These are phyloP conservation scores for Drosophila sp. DNA, from an alignment of 1,140 invertebrate genomes.

Conservation along the genomic window DNA sequence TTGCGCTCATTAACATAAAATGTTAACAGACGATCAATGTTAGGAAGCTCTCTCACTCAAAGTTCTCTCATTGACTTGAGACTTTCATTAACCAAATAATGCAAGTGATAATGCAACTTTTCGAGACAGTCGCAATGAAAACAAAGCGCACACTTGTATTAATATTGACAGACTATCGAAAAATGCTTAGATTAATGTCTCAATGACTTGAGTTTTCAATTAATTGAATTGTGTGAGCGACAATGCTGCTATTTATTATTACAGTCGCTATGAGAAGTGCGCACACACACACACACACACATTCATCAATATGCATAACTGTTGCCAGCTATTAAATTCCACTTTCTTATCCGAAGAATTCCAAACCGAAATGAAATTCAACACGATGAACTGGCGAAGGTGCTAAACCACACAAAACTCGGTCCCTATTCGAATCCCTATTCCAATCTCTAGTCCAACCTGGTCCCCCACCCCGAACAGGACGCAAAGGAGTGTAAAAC, in stretches of 20 bases:
- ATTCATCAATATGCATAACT: slow-evolving; percentile 43
- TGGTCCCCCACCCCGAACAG: background rate
- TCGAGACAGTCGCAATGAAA: background rate
- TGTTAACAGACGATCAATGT: too few species aligned
- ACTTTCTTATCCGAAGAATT: slow-evolving; percentile 66
- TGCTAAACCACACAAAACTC: slow-evolving; percentile 50
- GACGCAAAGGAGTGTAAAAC: slow-evolving; percentile 29
- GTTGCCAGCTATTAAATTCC: slow-evolving; percentile 73
- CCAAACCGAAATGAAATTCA: slow-evolving; percentile 64
- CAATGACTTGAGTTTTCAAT: slow-evolving; percentile 14
- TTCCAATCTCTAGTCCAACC: background rate
- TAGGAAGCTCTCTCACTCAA: background rate
- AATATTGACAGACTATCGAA: background rate
- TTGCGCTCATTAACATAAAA: background rate
- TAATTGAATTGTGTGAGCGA: slow-evolving; percentile 2
- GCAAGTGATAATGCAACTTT: background rate
- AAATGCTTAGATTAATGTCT: background rate
- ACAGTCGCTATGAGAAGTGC: slow-evolving; percentile 21
- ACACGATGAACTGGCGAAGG: slow-evolving; percentile 52
- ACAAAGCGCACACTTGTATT: background rate
- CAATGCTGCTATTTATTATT: slow-evolving; percentile 15
- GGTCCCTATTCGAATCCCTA: slow-evolving; percentile 38
- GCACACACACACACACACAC: slow-evolving; percentile 10
- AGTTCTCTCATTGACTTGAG: background rate
- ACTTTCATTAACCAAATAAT: background rate